Conservation (phyloP, 2,113 vertebrate species). For the Arvicanthis niloticus region DNA sequence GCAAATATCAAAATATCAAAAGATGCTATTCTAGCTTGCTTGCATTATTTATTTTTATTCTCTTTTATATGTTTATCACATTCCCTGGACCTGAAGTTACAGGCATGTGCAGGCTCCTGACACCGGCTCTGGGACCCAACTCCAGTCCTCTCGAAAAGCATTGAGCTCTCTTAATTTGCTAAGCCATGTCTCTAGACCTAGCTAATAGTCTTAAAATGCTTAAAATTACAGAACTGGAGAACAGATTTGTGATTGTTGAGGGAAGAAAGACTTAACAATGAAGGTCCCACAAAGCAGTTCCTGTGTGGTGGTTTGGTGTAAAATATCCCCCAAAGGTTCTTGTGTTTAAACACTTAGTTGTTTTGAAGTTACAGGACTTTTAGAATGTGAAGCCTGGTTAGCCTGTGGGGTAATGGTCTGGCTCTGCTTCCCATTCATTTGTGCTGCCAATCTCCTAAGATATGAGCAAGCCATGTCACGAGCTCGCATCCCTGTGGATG, state of each 20-base stretch:
- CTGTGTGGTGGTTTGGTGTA: too few species aligned
- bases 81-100: neutral
- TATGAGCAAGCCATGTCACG: too few species aligned
- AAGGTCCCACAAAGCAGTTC: neutral
- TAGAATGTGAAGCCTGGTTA: neutral
- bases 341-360: neutral
- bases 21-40: neutral
- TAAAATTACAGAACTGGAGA: neutral
- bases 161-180: neutral
- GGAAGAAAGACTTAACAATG: neutral
- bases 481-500: neutral
- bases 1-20: neutral
- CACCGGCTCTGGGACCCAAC: neutral
- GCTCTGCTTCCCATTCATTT: neutral
- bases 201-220: neutral
- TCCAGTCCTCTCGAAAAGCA: neutral
- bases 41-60: neutral
- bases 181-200: neutral
- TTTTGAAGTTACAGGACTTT: neutral
- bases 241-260: neutral
- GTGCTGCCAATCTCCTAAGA: neutral
- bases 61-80: neutral
- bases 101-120: neutral
- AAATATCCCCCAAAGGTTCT: neutral
- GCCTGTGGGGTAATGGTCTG: too few species aligned